These are phyloP conservation scores for Nesospiza acunhae DNA, from an alignment of 2,113 vertebrate species.

Conservation along the genomic window DNA sequence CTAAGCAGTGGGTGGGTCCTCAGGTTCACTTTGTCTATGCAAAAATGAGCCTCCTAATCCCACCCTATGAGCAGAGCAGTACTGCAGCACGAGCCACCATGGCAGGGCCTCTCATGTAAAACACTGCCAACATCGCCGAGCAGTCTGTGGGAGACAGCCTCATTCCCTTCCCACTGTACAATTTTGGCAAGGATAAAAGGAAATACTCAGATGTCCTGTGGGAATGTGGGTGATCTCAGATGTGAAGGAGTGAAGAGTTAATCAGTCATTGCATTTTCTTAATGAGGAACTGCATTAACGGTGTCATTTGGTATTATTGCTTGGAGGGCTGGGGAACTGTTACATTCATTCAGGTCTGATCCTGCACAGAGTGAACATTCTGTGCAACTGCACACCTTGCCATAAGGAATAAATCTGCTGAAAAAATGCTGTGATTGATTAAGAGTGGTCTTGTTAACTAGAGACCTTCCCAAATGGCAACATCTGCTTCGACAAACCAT, in stretches of 20 bases:
- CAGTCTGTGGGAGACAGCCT: not conserved
- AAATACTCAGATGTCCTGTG: not conserved
- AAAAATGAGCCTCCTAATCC: not conserved
- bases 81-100: not conserved
- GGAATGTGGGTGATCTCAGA: not conserved
- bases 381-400: slow-evolving; percentile 30
- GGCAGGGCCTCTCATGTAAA: not conserved
- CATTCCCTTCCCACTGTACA: not conserved
- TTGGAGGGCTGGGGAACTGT: not conserved
- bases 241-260: slow-evolving; percentile 29
- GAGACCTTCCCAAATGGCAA: slow-evolving; percentile 55
- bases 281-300: slow-evolving; percentile 13
- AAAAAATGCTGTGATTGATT: slow-evolving; percentile 62
- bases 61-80: not conserved
- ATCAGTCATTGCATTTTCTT: slow-evolving; percentile 5
- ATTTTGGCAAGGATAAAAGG: not conserved
- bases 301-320: slow-evolving; percentile 3
- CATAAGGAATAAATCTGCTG: slow-evolving; percentile 45
- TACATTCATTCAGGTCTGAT: not conserved
- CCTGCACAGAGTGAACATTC: not conserved
- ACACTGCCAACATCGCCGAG: rapidly evolving
- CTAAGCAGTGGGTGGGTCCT: not conserved
- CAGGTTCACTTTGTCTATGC: not conserved
- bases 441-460: slow-evolving; percentile 47
- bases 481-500: slow-evolving; percentile 61